These are phyloP conservation scores for Rhyacophila brunnea DNA, from an alignment of 1,140 invertebrate species.

Conservation along the genomic window DNA sequence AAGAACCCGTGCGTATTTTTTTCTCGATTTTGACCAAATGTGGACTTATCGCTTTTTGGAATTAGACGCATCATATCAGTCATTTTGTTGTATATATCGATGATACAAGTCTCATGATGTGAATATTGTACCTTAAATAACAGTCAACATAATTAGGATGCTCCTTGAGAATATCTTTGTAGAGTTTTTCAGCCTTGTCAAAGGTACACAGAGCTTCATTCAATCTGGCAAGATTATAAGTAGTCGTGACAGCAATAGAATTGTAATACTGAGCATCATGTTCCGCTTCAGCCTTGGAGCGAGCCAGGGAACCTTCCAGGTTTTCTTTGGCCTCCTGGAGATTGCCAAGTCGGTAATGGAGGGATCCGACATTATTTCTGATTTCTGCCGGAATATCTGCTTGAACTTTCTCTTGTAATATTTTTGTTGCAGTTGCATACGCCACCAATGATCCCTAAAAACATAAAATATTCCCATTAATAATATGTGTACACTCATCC, in stretches of 20 bases:
- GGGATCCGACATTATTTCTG: constrained; percentile 93
- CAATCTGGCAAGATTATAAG: constrained; percentile 92
- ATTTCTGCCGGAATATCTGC: constrained; percentile 97
- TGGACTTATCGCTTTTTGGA: too few relatives aligned
- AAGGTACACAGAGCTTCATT: constrained; percentile 91
- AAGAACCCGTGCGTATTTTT: too few relatives aligned
- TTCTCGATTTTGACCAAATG: too few relatives aligned
- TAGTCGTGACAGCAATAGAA: constrained; percentile 94
- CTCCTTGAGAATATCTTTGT: constrained; percentile 95
- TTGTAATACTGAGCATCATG: constrained; percentile 94
- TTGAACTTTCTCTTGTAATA: constrained; percentile 90
- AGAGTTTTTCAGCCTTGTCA: constrained; percentile 95
- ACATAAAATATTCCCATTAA: too few relatives aligned
- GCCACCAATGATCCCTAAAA: constrained; percentile 74
- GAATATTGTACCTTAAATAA: constrained; percentile 62
- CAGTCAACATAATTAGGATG: constrained; percentile 99
- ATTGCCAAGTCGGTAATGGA: constrained; percentile 88
- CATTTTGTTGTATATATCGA: too few relatives aligned
- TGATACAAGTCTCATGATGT: too few relatives aligned
- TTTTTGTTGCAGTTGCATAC: constrained; percentile 90
- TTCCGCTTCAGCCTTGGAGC: constrained; percentile 75
- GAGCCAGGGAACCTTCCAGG: constrained; percentile 80
- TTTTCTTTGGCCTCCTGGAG: constrained; percentile 81
- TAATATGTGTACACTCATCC: too few relatives aligned
- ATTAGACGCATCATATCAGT: too few relatives aligned